These are phyloP conservation scores for Hiodon tergisus DNA, from an alignment of 2,113 vertebrate species.

Conservation along the genomic window DNA sequence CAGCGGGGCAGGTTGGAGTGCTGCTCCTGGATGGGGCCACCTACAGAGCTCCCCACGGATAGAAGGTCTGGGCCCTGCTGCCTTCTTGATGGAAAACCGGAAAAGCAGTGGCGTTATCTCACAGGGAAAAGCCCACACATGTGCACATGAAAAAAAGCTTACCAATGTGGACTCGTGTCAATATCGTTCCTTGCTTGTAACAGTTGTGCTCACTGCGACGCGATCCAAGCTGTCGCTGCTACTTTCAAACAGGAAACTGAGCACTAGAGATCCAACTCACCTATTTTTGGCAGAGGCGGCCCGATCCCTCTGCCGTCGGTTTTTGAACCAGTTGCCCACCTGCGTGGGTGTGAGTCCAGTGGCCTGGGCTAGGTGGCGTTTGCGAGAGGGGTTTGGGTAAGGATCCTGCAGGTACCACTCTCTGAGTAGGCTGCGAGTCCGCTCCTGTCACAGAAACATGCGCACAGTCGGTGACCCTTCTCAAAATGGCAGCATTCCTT, in stretches of 20 bases:
- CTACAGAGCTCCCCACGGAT: constrained; percentile 50
- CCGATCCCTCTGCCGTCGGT: constrained; percentile 67
- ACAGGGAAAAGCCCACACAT: background rate
- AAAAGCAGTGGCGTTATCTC: background rate
- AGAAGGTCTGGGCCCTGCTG: constrained; percentile 59
- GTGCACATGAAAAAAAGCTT: no score
- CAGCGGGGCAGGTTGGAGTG: constrained; percentile 44
- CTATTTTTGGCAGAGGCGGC: constrained; percentile 73
- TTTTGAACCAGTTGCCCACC: constrained; percentile 78
- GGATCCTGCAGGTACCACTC: constrained; percentile 76
- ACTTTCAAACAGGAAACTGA: background rate
- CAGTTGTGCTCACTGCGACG: no score
- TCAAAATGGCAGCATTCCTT: background rate
- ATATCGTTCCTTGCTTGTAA: no score
- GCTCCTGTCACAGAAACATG: constrained; percentile 52
- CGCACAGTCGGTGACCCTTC: background rate
- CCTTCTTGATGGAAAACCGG: constrained; percentile 39
- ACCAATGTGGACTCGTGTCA: no score
- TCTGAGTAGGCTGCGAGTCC: constrained; percentile 67
- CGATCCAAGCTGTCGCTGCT: no score
- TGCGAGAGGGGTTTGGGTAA: constrained; percentile 70
- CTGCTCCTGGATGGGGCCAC: constrained; percentile 48
- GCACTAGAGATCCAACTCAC: constrained; percentile 29
- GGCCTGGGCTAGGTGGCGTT: constrained; percentile 69
- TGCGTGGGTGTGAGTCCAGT: constrained; percentile 71